Evolutionary conservation across 2,797 vertebrate genomes (phyloP).

Genomic region (Alosa sapidissima): DNA sequence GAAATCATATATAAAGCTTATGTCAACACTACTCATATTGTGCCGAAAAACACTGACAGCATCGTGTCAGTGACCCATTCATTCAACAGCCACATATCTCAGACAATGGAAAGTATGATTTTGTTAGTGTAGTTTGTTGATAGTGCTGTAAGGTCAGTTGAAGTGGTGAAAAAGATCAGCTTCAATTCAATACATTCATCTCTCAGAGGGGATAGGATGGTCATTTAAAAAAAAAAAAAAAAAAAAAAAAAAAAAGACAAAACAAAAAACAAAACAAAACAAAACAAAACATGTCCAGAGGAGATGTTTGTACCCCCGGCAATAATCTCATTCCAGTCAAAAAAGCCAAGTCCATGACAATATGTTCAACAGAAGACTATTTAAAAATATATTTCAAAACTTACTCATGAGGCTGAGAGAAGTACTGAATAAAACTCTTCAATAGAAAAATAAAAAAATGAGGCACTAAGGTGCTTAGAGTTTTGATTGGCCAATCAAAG

Average conservation of each 20-base stretch:
- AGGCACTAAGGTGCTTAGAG: constrained; percentile 64
- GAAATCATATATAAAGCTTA: neutral
- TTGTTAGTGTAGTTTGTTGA: neutral
- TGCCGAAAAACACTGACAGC: neutral
- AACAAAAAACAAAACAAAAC: too few species aligned
- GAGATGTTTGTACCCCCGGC: neutral
- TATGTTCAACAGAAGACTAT: neutral
- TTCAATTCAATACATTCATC: constrained; percentile 13
- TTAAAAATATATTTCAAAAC: constrained; percentile 36
- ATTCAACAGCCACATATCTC: neutral
- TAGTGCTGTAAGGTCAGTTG: neutral
- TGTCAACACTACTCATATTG: constrained; percentile 1
- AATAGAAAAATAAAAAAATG: constrained; percentile 63
- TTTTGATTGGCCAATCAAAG: constrained; percentile 58
- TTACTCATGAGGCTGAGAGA: constrained; percentile 41
- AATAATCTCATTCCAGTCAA: neutral
- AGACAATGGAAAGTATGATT: neutral
- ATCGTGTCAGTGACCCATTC: neutral
- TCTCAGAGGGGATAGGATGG: neutral
- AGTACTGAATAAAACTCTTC: constrained; percentile 42
- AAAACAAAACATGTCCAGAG: neutral
- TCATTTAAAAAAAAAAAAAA: neutral
- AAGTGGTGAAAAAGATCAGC: constrained; percentile 1
- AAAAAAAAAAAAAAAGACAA: neutral
- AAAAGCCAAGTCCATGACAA: neutral